Conservation (phyloP, 2,797 vertebrate genomes). For the Gastrophryne carolinensis region DNA sequence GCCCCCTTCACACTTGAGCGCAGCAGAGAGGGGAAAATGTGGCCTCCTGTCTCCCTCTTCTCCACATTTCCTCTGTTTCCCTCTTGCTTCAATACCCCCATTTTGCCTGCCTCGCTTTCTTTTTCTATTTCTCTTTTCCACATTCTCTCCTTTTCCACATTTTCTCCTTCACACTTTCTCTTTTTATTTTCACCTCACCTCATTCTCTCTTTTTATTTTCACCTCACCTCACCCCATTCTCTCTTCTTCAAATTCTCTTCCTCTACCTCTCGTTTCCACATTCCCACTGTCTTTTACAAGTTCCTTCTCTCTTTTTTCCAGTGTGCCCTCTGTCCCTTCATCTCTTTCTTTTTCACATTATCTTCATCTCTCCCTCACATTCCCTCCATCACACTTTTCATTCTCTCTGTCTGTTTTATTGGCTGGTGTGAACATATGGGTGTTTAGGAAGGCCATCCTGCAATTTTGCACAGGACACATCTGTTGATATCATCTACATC, state of each 20-base stretch:
- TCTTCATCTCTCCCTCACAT: not conserved
- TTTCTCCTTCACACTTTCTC: not conserved
- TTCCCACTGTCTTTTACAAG: too few relatives aligned
- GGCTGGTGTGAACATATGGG: too few relatives aligned
- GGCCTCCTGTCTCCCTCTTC: too few relatives aligned
- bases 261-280: not conserved
- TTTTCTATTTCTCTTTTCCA: not conserved
- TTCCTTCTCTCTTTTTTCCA: not conserved
- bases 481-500: too few relatives aligned
- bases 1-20: too few relatives aligned
- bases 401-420: not conserved
- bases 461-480: too few relatives aligned
- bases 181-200: not conserved
- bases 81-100: fast-evolving
- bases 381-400: too few relatives aligned
- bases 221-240: constrained; percentile 40
- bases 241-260: not conserved
- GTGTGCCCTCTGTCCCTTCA: not conserved
- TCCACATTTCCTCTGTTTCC: fast-evolving
- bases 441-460: too few relatives aligned
- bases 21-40: too few relatives aligned
- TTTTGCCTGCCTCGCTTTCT: not conserved
- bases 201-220: constrained; percentile 30
- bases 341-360: not conserved
- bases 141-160: not conserved